These are phyloP conservation scores for Fragum whitleyi DNA, from an alignment of 2,888 invertebrate species.

Conservation along the genomic window DNA sequence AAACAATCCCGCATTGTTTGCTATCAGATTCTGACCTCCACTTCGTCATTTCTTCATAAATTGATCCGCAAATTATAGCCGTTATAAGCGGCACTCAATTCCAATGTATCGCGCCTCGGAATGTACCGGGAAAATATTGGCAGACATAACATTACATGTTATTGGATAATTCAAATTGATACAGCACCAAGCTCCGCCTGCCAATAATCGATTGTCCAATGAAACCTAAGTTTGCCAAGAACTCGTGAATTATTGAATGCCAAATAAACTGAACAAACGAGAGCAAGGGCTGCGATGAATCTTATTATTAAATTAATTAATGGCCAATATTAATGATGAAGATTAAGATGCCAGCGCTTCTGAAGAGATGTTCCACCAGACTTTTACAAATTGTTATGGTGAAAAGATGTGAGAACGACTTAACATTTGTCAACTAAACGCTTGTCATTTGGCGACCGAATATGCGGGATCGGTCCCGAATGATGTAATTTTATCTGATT, in stretches of 20 bases:
- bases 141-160: conserved; percentile 18
- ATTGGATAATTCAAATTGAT: neutral
- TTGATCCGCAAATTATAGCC: conserved; percentile 23
- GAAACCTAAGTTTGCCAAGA: neutral
- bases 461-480: neutral
- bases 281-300: conserved; percentile 32
- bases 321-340: conserved; percentile 55
- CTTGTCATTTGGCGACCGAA: conserved; percentile 25
- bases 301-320: conserved; percentile 60
- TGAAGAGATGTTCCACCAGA: conserved; percentile 44
- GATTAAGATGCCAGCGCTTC: conserved; percentile 44
- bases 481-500: conserved; percentile 26
- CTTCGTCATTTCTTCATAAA: conserved; percentile 29
- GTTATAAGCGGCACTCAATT: neutral
- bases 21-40: conserved; percentile 14
- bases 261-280: conserved; percentile 30
- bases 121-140: neutral
- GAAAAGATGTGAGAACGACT: conserved; percentile 45
- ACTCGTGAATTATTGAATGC: conserved; percentile 30
- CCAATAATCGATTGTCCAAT: conserved; percentile 23
- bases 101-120: neutral
- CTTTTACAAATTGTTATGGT: conserved; percentile 53
- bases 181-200: neutral
- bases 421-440: conserved; percentile 37
- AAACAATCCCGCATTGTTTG: conserved; percentile 36